Conservation (phyloP, 2,113 vertebrate genomes). For the Marmota monax region DNA sequence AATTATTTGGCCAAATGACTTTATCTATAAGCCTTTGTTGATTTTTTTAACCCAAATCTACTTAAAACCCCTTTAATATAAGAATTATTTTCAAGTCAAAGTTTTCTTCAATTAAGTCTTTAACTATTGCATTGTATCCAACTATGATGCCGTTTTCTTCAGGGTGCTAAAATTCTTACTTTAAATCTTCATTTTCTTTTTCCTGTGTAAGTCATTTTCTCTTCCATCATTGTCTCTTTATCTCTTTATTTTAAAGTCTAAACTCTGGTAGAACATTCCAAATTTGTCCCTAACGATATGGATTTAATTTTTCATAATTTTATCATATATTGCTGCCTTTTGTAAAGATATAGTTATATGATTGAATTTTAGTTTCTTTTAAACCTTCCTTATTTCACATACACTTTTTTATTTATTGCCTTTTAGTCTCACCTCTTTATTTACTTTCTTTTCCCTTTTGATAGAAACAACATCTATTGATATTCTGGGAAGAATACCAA, state of each 20-base stretch:
- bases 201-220: not conserved
- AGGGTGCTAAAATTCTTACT: not conserved
- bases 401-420: slow-evolving; percentile 8
- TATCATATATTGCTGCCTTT: not conserved
- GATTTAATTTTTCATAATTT: slow-evolving; percentile 9
- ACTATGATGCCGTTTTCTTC: not conserved
- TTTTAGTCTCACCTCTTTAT: not conserved
- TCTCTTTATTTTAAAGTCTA: not conserved
- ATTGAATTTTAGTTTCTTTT: slow-evolving; percentile 40
- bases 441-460: not conserved
- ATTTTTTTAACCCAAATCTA: not conserved
- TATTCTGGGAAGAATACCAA: not conserved
- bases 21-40: not conserved
- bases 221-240: not conserved
- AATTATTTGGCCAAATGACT: slow-evolving; percentile 24
- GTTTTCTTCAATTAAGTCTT: not conserved
- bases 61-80: not conserved
- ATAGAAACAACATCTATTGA: not conserved
- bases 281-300: not conserved
- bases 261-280: not conserved
- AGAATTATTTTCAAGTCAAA: not conserved
- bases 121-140: not conserved
- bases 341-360: not conserved
- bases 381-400: not conserved
- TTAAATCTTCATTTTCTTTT: not conserved